phyloP scores from a whole-genome alignment of 2,113 vertebrate species.

The Protobothrops mucrosquamatus region DNA sequence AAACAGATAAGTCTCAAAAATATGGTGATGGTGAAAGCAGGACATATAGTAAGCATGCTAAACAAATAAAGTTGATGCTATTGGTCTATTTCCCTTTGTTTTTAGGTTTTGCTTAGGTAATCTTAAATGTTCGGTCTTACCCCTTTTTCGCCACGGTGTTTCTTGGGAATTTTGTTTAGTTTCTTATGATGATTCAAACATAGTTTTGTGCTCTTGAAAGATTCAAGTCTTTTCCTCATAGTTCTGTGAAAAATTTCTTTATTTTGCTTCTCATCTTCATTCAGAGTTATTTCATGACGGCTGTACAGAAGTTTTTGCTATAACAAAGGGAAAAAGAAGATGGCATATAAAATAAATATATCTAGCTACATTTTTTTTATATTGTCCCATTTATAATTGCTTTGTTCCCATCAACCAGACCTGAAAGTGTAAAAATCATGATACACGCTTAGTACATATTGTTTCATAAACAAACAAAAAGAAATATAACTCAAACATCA shows the following conservation, averaged over 20 bases:
- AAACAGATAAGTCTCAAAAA: not conserved
- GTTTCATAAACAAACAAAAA: not conserved
- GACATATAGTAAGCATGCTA: not conserved
- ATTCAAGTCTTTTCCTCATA: conserved; percentile 92
- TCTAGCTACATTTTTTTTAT: not conserved
- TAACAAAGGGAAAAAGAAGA: conserved; percentile 22
- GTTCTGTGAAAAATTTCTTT: conserved; percentile 96
- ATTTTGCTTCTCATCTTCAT: conserved; percentile 84
- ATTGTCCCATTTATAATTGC: not conserved
- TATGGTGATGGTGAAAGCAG: not conserved
- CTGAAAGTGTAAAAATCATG: not conserved
- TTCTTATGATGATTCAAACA: conserved; percentile 81
- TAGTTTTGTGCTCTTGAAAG: conserved; percentile 93
- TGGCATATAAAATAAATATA: not conserved
- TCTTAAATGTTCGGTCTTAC: conserved; percentile 49
- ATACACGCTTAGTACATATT: not conserved
- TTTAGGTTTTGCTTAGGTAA: not conserved
- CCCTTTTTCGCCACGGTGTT: conserved; percentile 82
- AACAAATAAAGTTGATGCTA: not conserved
- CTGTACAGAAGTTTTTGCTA: conserved; percentile 92
- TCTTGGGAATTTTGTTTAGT: conserved; percentile 80
- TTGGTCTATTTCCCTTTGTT: not conserved
- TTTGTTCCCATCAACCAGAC: not conserved
- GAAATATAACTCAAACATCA: not conserved
- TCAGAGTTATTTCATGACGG: conserved; percentile 80